Percentiles rank a stretch among this genome's conserved stretches.
Evolutionary conservation across 2,797 vertebrate species (phyloP).

Genomic region (Xenops minutus): DNA sequence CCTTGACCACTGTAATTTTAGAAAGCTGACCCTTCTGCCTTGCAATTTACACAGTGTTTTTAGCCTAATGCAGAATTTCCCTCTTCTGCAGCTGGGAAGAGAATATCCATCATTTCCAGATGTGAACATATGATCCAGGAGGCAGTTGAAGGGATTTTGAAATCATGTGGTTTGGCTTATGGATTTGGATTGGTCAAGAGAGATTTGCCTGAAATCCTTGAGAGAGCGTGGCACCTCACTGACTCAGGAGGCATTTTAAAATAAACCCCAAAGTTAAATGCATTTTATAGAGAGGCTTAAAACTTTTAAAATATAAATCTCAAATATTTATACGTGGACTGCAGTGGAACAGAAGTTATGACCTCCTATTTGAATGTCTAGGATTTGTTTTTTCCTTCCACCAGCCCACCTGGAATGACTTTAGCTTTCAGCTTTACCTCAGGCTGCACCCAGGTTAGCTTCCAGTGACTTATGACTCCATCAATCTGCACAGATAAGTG

Average conservation of each 20-base stretch:
- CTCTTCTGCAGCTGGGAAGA: constrained; percentile 25
- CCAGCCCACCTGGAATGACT: constrained; percentile 58
- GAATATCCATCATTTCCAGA: constrained; percentile 50
- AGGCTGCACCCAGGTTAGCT: constrained; percentile 34
- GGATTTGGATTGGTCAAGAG: constrained; percentile 30
- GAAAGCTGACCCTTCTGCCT: constrained; percentile 46
- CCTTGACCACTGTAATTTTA: constrained; percentile 58
- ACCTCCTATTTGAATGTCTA: constrained; percentile 45
- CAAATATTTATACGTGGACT: constrained; percentile 55
- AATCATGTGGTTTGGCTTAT: constrained; percentile 41
- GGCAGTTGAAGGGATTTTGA: constrained; percentile 45
- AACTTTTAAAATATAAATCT: constrained; percentile 61
- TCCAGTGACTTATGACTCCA: constrained; percentile 60
- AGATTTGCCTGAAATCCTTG: constrained; percentile 18
- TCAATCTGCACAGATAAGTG: constrained; percentile 54
- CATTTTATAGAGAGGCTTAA: constrained; percentile 32
- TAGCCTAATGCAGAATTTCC: constrained; percentile 55
- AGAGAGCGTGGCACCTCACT: neutral
- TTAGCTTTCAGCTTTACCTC: constrained; percentile 63
- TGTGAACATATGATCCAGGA: constrained; percentile 31
- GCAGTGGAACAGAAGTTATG: constrained; percentile 40
- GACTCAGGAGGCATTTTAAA: constrained; percentile 33
- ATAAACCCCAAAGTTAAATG: constrained; percentile 52
- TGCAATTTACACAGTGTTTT: constrained; percentile 51
- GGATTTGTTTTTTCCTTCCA: constrained; percentile 31